Evolutionary conservation across 2,888 invertebrate genomes (phyloP).

Genomic region (Acheta domesticus): DNA sequence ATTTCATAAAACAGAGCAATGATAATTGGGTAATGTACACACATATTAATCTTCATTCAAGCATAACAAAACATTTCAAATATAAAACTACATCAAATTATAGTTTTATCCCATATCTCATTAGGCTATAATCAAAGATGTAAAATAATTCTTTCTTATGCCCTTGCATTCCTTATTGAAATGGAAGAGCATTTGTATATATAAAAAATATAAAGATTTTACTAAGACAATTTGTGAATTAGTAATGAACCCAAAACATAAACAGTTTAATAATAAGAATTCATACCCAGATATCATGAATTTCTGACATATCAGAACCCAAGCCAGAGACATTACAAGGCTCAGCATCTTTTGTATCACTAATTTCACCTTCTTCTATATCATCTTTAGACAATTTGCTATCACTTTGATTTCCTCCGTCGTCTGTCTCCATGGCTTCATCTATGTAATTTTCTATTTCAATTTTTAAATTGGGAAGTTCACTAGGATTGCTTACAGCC

Average conservation of each 20-base stretch:
- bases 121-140: too few species aligned
- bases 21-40: too few species aligned
- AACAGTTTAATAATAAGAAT: not conserved
- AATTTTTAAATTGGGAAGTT: conserved; percentile 41
- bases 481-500: not conserved
- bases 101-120: too few species aligned
- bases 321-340: not conserved
- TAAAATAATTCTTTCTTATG: too few species aligned
- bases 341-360: conserved; percentile 40
- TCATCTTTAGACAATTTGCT: conserved; percentile 37
- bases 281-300: conserved; percentile 11
- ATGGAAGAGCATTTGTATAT: too few species aligned
- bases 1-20: not conserved
- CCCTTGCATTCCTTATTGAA: too few species aligned
- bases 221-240: too few species aligned
- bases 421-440: conserved; percentile 54
- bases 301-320: not conserved
- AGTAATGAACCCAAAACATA: not conserved
- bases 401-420: conserved; percentile 30
- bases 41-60: too few species aligned
- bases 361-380: conserved; percentile 50
- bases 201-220: too few species aligned
- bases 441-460: conserved; percentile 50
- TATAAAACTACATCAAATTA: too few species aligned
- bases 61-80: too few species aligned